Evolutionary conservation across 2,797 vertebrate species (phyloP).

Genomic region (Falco naumanni): DNA sequence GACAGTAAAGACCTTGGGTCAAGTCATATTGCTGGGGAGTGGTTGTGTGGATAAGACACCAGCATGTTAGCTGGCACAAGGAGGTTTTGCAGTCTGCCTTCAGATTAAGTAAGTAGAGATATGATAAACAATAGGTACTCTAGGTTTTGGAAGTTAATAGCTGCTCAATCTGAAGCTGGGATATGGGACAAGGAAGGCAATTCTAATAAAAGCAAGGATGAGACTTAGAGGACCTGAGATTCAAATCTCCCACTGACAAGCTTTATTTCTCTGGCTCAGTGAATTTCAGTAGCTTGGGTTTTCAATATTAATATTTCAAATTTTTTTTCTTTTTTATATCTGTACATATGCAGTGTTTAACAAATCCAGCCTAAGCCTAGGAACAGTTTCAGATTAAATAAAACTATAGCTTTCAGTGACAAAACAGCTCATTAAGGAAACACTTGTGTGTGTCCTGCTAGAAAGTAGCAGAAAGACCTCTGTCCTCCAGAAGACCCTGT

Average conservation of each 20-base stretch:
- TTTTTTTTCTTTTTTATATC: not conserved
- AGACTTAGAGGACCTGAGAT: not conserved
- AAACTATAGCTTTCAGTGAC: not conserved
- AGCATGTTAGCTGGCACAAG: not conserved
- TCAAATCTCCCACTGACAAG: not conserved
- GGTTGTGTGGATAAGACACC: not conserved
- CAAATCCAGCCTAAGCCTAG: not conserved
- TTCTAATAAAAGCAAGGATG: constrained; percentile 13
- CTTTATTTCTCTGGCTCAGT: not conserved
- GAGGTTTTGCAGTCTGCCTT: not conserved
- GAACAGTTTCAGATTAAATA: not conserved
- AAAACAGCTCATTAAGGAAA: not conserved
- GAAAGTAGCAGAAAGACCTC: not conserved
- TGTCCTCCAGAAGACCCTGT: not conserved
- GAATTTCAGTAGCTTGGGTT: not conserved
- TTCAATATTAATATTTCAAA: not conserved
- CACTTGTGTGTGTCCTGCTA: not conserved
- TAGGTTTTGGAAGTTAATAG: not conserved
- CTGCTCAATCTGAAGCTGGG: not conserved
- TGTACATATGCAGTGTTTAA: not conserved
- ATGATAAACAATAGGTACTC: not conserved
- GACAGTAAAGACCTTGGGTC: not conserved
- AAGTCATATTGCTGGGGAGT: not conserved
- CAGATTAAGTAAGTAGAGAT: not conserved
- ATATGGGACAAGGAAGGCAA: not conserved